Evolutionary conservation across 2,797 vertebrate species (phyloP).

Genomic region (Cryptoblepharus egeriae): DNA sequence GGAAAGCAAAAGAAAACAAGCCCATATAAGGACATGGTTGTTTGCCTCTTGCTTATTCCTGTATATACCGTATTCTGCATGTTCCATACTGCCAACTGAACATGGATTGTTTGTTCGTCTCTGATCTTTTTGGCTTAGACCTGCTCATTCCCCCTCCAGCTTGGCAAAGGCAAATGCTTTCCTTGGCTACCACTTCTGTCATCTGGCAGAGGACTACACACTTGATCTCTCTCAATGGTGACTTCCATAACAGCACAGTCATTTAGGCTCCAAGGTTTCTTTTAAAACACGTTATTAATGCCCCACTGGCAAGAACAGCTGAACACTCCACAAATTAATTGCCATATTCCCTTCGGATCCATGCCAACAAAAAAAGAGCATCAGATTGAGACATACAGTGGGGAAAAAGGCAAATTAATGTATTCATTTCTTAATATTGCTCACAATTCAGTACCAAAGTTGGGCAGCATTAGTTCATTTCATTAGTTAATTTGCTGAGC

Average conservation of each 20-base stretch:
- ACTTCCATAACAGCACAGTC: constrained; percentile 71
- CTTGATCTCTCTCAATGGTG: constrained; percentile 70
- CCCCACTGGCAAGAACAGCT: constrained; percentile 57
- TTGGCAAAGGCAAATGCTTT: constrained; percentile 69
- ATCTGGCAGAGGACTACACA: constrained; percentile 76
- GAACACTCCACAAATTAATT: constrained; percentile 34
- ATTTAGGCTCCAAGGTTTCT: constrained; percentile 65
- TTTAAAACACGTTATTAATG: constrained; percentile 51
- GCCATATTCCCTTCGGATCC: fast-evolving
- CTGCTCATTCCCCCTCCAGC: constrained; percentile 59
- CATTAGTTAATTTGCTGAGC: neutral
- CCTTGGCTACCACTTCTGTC: constrained; percentile 76
- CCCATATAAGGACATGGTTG: constrained; percentile 53
- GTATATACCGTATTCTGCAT: constrained; percentile 58
- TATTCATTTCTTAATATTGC: constrained; percentile 19
- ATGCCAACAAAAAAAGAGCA: neutral
- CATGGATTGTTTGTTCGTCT: constrained; percentile 70
- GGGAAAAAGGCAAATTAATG: constrained; percentile 26
- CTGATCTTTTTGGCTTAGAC: constrained; percentile 58
- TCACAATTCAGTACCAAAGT: constrained; percentile 14
- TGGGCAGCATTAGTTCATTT: constrained; percentile 10
- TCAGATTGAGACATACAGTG: constrained; percentile 28
- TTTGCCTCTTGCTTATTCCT: constrained; percentile 58
- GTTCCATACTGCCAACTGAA: constrained; percentile 62
- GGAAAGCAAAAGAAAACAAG: constrained; percentile 30